phyloP scores from a whole-genome alignment of 2,888 invertebrate species.

The Latheticus oryzae region DNA sequence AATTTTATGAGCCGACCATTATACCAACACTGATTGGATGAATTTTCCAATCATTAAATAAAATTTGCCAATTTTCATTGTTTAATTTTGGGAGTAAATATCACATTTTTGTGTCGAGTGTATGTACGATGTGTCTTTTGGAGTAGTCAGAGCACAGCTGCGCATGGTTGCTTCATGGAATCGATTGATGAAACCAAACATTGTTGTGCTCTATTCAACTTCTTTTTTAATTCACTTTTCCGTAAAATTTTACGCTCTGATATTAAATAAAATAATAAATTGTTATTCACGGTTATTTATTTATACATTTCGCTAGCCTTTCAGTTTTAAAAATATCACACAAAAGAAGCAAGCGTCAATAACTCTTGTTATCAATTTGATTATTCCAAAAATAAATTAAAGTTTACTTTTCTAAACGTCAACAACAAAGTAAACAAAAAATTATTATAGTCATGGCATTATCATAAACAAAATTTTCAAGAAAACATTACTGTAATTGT shows the following conservation, averaged over 20 bases:
- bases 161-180: slow-evolving; percentile 23
- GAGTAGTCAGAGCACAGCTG: slow-evolving; percentile 12
- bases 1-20: slow-evolving; percentile 6
- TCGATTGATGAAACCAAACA: slow-evolving; percentile 17
- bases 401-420: no score
- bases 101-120: slow-evolving; percentile 31
- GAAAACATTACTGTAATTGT: no score
- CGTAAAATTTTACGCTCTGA: no score
- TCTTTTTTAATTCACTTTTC: slow-evolving; percentile 17
- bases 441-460: no score
- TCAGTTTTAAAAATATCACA: not conserved
- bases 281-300: no score
- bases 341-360: not conserved
- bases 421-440: no score
- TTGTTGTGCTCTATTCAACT: slow-evolving; percentile 3
- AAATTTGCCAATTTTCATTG: no score
- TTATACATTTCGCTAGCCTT: no score
- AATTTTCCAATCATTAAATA: no score
- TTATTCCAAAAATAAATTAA: slow-evolving; percentile 12
- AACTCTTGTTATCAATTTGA: slow-evolving; percentile 4
- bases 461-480: no score
- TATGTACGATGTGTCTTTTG: slow-evolving; percentile 6
- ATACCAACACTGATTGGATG: no score
- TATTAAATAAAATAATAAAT: no score
- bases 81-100: slow-evolving; percentile 20